Evolutionary conservation across 1,140 invertebrate genomes (phyloP).

Genomic region (Epicauta chinensis): DNA sequence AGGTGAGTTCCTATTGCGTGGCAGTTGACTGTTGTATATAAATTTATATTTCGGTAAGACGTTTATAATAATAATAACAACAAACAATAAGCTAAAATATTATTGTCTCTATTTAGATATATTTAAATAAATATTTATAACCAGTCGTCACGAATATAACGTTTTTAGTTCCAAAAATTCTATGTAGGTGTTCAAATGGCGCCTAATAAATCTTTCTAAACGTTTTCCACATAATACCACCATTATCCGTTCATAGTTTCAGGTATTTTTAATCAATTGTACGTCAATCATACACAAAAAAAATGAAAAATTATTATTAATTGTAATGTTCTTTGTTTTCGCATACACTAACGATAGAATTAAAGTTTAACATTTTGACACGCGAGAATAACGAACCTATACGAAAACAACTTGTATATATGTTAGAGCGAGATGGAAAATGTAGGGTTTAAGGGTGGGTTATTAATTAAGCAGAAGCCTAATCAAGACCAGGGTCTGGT

Average conservation of each 20-base stretch:
- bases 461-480: constrained; percentile 32
- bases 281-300: too few relatives aligned
- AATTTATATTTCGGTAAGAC: too few relatives aligned
- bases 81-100: too few relatives aligned
- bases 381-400: constrained; percentile 30
- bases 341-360: constrained; percentile 18
- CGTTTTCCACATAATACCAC: background rate
- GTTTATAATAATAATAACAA: too few relatives aligned
- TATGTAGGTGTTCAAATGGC: background rate
- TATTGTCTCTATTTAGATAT: too few relatives aligned
- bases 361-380: constrained; percentile 27
- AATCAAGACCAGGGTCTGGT: constrained; percentile 24
- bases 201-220: constrained; percentile 1
- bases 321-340: constrained; percentile 19
- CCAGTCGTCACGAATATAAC: too few relatives aligned
- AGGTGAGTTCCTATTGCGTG: too few relatives aligned
- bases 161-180: background rate
- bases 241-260: too few relatives aligned
- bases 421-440: background rate
- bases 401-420: constrained; percentile 21
- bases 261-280: too few relatives aligned
- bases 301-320: too few relatives aligned
- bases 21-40: too few relatives aligned
- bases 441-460: constrained; percentile 17
- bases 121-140: too few relatives aligned